Evolutionary conservation across 1,140 invertebrate genomes (phyloP).

Genomic region (Catajapyx aquilonaris): DNA sequence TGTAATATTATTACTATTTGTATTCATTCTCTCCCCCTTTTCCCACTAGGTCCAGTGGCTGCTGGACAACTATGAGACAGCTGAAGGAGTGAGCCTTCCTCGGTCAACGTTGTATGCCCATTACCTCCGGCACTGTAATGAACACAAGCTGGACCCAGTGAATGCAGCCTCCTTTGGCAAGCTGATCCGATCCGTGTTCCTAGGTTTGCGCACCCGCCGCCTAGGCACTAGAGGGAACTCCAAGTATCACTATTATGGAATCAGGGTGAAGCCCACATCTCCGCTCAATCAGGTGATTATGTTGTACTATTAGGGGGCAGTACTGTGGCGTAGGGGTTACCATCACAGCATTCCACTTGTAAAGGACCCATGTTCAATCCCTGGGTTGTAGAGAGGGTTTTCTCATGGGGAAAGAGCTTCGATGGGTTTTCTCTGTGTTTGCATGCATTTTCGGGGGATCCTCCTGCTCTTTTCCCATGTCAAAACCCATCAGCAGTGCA

Average conservation of each 20-base stretch:
- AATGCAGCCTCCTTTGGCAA: slow-evolving; percentile 99
- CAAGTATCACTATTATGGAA: slow-evolving; percentile 99
- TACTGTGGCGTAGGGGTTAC: no score
- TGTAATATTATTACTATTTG: neutral
- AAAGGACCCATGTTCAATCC: no score
- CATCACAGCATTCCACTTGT: no score
- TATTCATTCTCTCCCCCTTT: neutral
- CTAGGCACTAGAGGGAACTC: slow-evolving; percentile 97
- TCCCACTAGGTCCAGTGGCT: slow-evolving; percentile 75
- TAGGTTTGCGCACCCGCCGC: slow-evolving; percentile 77
- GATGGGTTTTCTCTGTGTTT: no score
- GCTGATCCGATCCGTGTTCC: slow-evolving; percentile 91
- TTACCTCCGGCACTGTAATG: slow-evolving; percentile 83
- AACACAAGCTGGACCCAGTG: slow-evolving; percentile 88
- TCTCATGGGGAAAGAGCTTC: no score
- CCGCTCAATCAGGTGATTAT: no score
- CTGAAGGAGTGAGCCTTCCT: slow-evolving; percentile 89
- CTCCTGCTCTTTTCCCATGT: no score
- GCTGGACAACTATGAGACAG: slow-evolving; percentile 93
- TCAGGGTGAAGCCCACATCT: slow-evolving; percentile 78
- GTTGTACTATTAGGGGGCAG: no score
- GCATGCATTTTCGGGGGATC: no score
- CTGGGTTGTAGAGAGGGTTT: no score
- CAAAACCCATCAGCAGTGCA: no score
- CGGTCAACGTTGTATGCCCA: slow-evolving; percentile 91